Base-by-base conservation (phyloP, 2,888 invertebrate genomes). In the Alviniconcha strummeri region DNA sequence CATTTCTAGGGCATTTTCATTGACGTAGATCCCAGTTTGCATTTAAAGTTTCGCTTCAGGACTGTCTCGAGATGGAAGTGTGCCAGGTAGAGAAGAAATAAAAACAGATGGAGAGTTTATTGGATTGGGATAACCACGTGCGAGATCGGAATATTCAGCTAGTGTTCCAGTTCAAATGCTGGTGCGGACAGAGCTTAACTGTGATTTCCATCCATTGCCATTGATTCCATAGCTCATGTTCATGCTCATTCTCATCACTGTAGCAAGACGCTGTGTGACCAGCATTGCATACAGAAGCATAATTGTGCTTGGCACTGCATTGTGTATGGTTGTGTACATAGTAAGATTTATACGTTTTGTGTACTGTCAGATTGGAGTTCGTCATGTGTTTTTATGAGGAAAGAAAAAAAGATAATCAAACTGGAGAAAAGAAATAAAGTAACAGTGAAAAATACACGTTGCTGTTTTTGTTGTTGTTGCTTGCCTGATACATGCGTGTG, bases 341-440 rank as follows among this genome's bases (percentile, higher is more conserved):
- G 71, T 71, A 4, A 11, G 60, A 60, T 71, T 71, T 71, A 71
- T 19, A 78, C 11, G 80, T 80, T 36, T 67, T 80, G 55, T 80
- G 80, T 80, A 80, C 57, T 80, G 57, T 67, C 67, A 36, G 64
- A 67, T 36, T 36, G 56, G 60, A 60, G 13, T 60, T 60, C 4
- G 60, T 60, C 60, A 4, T 13, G 64, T 60, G 69, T 64, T 80
- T 64, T 52, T 80, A 52, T 60, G 69, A 80, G 17, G 36, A 78
- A 57, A 36, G 36, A 36, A 52, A 80, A 67, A 52, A 60, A 60
- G 60, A 64, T 80, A 60, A 64, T 80, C 64, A 57, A 80, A 80
- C 67, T 67, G 64, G 57, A 60, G 57, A 80, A 80, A 60, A 57
- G 17, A 36, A 52, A 52, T n/a, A 64, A 55, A 80, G 36, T 36